Conservation (phyloP, 2,888 invertebrate genomes). For the Latrodectus elegans region DNA sequence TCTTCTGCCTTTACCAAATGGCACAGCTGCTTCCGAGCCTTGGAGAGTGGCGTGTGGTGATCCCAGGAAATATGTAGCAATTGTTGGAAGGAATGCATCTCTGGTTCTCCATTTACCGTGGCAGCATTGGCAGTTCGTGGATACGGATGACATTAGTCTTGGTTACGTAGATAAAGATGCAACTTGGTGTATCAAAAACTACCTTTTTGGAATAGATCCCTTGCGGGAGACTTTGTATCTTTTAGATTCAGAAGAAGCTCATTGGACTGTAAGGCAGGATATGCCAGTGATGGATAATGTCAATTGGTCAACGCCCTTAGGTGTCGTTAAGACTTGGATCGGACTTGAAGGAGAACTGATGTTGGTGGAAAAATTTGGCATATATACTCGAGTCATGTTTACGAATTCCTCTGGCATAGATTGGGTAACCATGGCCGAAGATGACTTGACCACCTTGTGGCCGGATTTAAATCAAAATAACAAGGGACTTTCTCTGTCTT, state of each 20-base stretch:
- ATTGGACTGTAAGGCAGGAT: slow-evolving; percentile 41
- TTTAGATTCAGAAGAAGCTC: slow-evolving; percentile 54
- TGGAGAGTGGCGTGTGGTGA: slow-evolving; percentile 64
- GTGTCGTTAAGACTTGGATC: slow-evolving; percentile 37
- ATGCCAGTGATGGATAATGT: slow-evolving; percentile 34
- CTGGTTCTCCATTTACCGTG: slow-evolving; percentile 49
- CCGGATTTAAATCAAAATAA: slow-evolving; percentile 42
- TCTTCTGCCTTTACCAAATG: slow-evolving; percentile 54
- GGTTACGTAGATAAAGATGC: slow-evolving; percentile 53
- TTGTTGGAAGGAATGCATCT: slow-evolving; percentile 37
- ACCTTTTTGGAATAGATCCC: slow-evolving; percentile 46
- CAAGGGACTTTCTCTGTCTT: slow-evolving; percentile 33
- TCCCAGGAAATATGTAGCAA: slow-evolving; percentile 41
- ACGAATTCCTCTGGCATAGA: slow-evolving; percentile 48
- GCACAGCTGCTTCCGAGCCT: slow-evolving; percentile 34
- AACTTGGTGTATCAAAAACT: slow-evolving; percentile 46
- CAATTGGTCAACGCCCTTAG: slow-evolving; percentile 47
- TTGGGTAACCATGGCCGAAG: slow-evolving; percentile 44
- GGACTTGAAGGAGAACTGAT: slow-evolving; percentile 43
- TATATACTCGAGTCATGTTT: slow-evolving; percentile 41
- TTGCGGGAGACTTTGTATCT: slow-evolving; percentile 45
- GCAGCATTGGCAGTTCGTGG: slow-evolving; percentile 63
- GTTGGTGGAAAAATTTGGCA: slow-evolving; percentile 43
- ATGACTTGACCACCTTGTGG: slow-evolving; percentile 24
- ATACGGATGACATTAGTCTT: slow-evolving; percentile 54